Evolutionary conservation across 2,888 invertebrate species (phyloP), one percentile per base, ranked within the genome.

Genomic region (Hypselothyrea guttata): DNA sequence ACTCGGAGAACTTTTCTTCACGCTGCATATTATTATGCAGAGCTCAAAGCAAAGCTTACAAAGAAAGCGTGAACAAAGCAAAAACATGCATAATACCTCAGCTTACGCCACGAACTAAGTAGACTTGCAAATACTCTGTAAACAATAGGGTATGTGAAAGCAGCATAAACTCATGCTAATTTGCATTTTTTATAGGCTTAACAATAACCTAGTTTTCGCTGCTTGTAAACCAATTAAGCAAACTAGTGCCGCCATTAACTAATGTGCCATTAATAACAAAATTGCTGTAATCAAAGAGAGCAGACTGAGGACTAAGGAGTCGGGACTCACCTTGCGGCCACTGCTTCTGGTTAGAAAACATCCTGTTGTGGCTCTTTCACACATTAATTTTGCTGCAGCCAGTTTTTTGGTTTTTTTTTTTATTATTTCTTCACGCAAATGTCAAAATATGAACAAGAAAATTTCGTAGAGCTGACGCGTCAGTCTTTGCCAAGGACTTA

Each of bases 331-430:
- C 89, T 89, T 89, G 65, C 89, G 88, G 74, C 79, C 85, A 77
- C 87, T 85, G 86, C 82, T 88, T 84, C 88, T 87, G 75, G 86
- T 90, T 68, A 89, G 93, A 91, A 94, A 94, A 91, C 94, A 94
- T 89, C 94, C 94, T 87, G 92, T 93, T 89, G 93, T 93, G 90
- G 93, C 92, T 91, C 92, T 93, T 91, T 94, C 94, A 90, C 93
- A 94, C 94, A 94, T 94, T 87, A 90, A 90, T 75, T 84, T 87
- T 49, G 78, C 70, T 71, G 81, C 77, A 73, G 81, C 81, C 76
- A 78, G 67, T 52, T 79, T 70, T 56, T 53, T 40, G 22, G 57
- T 58, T 58, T 4, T 22, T 52, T 79, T 70, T 56, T 53, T 40
- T 22, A 55, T 58, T 58, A 22, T 22, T 22, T 22, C 22, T 22